Conservation (phyloP, 2,888 invertebrate species). For the Phaonia tiefii region DNA sequence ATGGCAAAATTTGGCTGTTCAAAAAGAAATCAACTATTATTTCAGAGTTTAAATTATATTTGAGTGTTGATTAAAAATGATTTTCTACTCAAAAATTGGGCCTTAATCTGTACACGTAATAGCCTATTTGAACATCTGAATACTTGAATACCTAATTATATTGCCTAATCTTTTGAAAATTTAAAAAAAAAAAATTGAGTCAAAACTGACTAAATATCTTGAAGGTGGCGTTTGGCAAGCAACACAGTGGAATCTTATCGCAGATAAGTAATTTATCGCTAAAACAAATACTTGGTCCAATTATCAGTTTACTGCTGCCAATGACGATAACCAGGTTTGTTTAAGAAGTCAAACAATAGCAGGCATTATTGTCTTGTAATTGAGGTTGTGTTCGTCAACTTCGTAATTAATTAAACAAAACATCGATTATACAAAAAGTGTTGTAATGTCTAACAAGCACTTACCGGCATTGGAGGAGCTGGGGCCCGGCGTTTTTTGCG, state of each 20-base stretch:
- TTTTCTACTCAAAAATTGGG: no score
- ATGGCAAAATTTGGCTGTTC: no score
- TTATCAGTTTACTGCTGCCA: conserved; percentile 11
- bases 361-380: conserved; percentile 1
- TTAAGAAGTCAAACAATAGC: conserved; percentile 28
- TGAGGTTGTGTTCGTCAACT: conserved; percentile 5
- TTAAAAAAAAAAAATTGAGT: no score
- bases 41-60: no score
- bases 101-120: no score
- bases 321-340: conserved; percentile 19
- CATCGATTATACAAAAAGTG: neutral
- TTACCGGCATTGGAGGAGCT: conserved; percentile 81
- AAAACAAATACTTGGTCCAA: conserved; percentile 46
- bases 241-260: conserved; percentile 49
- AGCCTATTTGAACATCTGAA: no score
- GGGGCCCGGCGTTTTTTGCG: conserved; percentile 86
- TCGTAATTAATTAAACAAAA: conserved; percentile 15
- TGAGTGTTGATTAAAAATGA: no score
- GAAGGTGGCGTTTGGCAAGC: neutral
- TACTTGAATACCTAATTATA: no score
- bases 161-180: no score
- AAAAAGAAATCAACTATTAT: no score
- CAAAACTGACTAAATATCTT: no score
- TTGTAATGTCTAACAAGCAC: conserved; percentile 32
- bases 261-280: conserved; percentile 43